These are phyloP conservation scores for Echinometra lucunter DNA, from an alignment of 53 echinoderm and acorn worm genomes.

Conservation along the genomic window DNA sequence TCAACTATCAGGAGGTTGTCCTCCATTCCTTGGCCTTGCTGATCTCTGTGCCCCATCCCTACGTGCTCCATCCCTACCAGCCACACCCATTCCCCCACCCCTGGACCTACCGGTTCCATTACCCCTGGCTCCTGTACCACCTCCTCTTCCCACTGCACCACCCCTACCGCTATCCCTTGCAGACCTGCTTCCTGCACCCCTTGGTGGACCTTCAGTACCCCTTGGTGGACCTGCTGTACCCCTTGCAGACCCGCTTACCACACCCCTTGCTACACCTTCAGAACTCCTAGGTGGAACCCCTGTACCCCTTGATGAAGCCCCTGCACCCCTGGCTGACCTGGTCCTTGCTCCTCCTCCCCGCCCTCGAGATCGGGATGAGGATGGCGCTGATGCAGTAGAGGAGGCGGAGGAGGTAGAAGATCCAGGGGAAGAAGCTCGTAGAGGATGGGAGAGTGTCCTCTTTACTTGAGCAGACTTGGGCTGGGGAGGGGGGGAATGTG, in stretches of 20 bases:
- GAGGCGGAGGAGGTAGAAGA: conserved; percentile 49
- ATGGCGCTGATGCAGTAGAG: not conserved
- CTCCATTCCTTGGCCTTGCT: not conserved
- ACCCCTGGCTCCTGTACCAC: not conserved
- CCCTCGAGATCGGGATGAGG: conserved; percentile 13
- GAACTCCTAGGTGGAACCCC: not conserved
- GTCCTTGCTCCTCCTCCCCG: conserved; percentile 4
- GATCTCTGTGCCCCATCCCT: not conserved
- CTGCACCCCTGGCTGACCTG: not conserved
- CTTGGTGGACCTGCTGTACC: not conserved
- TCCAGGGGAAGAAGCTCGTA: not conserved
- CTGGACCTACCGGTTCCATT: conserved; percentile 12
- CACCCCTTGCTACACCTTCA: not conserved
- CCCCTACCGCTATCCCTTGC: not conserved
- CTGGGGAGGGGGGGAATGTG: not conserved
- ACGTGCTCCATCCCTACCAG: not conserved
- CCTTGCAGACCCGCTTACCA: not conserved
- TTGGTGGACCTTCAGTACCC: not conserved
- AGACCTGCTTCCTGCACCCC: not conserved
- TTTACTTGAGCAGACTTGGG: conserved; percentile 47
- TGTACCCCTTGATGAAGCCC: not conserved
- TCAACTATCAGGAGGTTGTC: not conserved
- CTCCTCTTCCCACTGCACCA: conserved; percentile 1
- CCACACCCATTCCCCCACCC: not conserved
- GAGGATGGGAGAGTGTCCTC: conserved; percentile 41